Evolutionary conservation across 2,797 vertebrate species (phyloP).

Genomic region (Gymnoscopelus microlampas): DNA sequence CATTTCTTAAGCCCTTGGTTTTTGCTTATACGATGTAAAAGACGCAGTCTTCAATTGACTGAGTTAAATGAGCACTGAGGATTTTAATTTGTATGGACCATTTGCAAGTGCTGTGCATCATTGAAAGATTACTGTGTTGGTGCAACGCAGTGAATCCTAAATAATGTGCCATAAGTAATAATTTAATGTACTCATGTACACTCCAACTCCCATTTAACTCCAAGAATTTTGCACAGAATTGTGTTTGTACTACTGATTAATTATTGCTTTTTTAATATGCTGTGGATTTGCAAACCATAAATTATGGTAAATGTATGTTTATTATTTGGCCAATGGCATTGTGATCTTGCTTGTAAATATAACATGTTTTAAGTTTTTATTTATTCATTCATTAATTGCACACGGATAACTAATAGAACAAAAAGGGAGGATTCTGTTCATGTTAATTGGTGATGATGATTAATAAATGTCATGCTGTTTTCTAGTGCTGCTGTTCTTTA

Average conservation of each 20-base stretch:
- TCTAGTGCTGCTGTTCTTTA: slow-evolving; percentile 5
- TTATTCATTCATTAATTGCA: slow-evolving; percentile 85
- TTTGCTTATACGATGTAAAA: slow-evolving; percentile 1
- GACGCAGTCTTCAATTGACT: too few relatives aligned
- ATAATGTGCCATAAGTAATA: slow-evolving; percentile 60
- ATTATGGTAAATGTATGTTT: slow-evolving; percentile 37
- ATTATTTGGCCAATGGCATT: slow-evolving; percentile 46
- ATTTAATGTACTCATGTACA: slow-evolving; percentile 13
- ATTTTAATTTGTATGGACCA: not conserved
- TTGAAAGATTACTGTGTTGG: not conserved
- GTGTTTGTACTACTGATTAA: slow-evolving; percentile 50
- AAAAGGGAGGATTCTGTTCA: slow-evolving; percentile 76
- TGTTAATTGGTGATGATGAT: slow-evolving; percentile 73
- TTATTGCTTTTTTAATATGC: slow-evolving; percentile 50
- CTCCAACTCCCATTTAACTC: slow-evolving; percentile 23
- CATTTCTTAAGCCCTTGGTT: slow-evolving; percentile 2
- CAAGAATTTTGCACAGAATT: slow-evolving; percentile 63
- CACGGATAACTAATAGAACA: slow-evolving; percentile 74
- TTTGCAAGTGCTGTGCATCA: not conserved
- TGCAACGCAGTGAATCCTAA: slow-evolving; percentile 15
- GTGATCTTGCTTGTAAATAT: slow-evolving; percentile 80
- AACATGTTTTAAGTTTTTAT: slow-evolving; percentile 43
- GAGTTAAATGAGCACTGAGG: too few relatives aligned
- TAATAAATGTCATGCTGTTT: slow-evolving; percentile 81
- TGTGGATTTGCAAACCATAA: slow-evolving; percentile 40